These are phyloP conservation scores for Argopecten irradians DNA, from an alignment of 1,140 invertebrate genomes.

Conservation along the genomic window DNA sequence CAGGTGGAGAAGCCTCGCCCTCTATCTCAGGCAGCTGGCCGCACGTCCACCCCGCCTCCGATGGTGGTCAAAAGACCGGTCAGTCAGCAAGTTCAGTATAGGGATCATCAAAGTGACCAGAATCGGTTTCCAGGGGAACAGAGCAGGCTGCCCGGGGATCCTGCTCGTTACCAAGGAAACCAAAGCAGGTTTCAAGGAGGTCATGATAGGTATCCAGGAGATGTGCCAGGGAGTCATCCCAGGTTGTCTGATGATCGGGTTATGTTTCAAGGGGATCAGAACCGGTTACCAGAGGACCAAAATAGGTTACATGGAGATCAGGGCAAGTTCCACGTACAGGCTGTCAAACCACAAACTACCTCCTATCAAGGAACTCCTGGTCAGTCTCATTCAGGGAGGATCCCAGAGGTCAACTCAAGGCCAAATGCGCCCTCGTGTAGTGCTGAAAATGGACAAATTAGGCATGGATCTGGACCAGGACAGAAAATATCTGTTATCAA, in stretches of 20 bases:
- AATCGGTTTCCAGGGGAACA: not conserved
- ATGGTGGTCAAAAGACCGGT: not conserved
- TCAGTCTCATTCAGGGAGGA: not conserved
- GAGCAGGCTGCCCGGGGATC: not conserved
- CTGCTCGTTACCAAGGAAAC: not conserved
- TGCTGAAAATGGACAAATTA: not conserved
- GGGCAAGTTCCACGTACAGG: not conserved
- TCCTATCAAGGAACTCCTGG: not conserved
- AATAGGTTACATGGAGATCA: not conserved
- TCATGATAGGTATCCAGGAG: not conserved
- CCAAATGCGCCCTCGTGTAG: not conserved
- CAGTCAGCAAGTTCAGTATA: not conserved
- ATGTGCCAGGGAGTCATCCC: not conserved
- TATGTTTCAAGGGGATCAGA: not conserved
- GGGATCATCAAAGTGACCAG: not conserved
- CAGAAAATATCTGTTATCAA: conserved; percentile 1
- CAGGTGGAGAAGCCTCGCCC: not conserved
- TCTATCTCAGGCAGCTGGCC: not conserved
- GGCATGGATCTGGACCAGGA: not conserved
- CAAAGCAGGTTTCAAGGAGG: not conserved
- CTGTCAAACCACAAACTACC: not conserved
- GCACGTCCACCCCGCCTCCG: not conserved
- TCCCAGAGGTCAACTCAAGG: not conserved
- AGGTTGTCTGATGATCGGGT: not conserved
- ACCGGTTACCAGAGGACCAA: not conserved